Conservation (phyloP, 2,888 invertebrate species). For the Hedya salicella region DNA sequence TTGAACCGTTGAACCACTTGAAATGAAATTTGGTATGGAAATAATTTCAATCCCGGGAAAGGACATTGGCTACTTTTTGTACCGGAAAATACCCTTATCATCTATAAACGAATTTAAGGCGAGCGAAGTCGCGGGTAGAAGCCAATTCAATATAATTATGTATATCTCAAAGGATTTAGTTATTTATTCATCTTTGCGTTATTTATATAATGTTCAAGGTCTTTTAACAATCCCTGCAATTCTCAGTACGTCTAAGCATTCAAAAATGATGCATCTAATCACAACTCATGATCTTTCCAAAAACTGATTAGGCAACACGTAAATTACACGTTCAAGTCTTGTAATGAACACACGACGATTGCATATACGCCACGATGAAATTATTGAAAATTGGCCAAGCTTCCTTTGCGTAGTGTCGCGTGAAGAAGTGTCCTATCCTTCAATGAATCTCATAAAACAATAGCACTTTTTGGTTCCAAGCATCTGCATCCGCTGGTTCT, state of each 20-base stretch:
- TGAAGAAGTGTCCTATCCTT: not conserved
- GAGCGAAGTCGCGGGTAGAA: no score
- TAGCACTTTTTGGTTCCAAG: not conserved
- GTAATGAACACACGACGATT: constrained; percentile 2
- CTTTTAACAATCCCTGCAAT: constrained; percentile 23
- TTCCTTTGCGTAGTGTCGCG: constrained; percentile 19
- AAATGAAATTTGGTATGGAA: no score
- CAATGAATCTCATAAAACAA: not conserved
- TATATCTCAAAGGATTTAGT: no score
- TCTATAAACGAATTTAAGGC: no score
- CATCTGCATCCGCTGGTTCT: constrained; percentile 10
- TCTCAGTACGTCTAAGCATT: constrained; percentile 7
- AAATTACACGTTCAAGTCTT: constrained; percentile 20
- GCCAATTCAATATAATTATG: no score
- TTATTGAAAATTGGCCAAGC: constrained; percentile 40
- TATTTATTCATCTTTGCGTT: no score
- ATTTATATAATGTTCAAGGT: constrained; percentile 14
- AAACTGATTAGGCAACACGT: constrained; percentile 16
- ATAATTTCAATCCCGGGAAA: no score
- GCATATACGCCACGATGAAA: constrained; percentile 21
- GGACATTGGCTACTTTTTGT: no score
- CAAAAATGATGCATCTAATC: constrained; percentile 23
- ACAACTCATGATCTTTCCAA: constrained; percentile 1
- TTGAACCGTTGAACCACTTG: no score
- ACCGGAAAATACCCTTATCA: no score